A percentile compares a stretch with the other conserved stretches of the same genome.
phyloP scores from a whole-genome alignment of 35 echinoderm and acorn worm genomes.

The Heliocidaris erythrogramma region DNA sequence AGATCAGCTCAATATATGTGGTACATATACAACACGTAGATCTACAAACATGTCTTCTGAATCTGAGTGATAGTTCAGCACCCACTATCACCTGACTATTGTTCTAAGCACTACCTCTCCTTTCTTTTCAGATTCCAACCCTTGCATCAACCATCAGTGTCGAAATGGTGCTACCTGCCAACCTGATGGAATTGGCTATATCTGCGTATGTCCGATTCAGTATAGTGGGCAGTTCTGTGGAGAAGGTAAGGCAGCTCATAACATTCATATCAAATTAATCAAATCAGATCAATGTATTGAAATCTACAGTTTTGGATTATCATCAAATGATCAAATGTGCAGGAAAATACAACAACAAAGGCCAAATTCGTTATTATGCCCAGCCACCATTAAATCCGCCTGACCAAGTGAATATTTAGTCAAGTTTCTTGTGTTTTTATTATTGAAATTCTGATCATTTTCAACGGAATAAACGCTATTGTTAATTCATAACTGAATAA shows the following conservation, averaged over 20 bases:
- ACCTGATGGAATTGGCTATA: not conserved
- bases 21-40: too few relatives aligned
- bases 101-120: not conserved
- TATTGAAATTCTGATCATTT: too few relatives aligned
- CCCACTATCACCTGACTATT: too few relatives aligned
- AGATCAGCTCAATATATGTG: too few relatives aligned
- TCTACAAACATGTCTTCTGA: too few relatives aligned
- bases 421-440: too few relatives aligned
- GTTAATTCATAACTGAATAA: too few relatives aligned
- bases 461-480: too few relatives aligned
- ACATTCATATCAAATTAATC: not conserved
- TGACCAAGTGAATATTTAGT: too few relatives aligned
- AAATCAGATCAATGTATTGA: not conserved
- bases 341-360: not conserved
- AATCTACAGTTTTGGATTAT: not conserved
- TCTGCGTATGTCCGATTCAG: constrained; percentile 9
- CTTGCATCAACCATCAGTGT: constrained; percentile 51
- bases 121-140: constrained; percentile 48
- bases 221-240: not conserved
- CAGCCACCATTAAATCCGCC: too few relatives aligned
- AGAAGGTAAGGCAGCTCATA: not conserved
- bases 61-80: too few relatives aligned
- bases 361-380: too few relatives aligned
- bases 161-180: constrained; percentile 50
- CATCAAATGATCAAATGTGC: not conserved